A percentile compares a stretch with the other conserved stretches of the same genome.
phyloP scores from a whole-genome alignment of 2,113 vertebrate genomes.

The Phalacrocorax aristotelis region DNA sequence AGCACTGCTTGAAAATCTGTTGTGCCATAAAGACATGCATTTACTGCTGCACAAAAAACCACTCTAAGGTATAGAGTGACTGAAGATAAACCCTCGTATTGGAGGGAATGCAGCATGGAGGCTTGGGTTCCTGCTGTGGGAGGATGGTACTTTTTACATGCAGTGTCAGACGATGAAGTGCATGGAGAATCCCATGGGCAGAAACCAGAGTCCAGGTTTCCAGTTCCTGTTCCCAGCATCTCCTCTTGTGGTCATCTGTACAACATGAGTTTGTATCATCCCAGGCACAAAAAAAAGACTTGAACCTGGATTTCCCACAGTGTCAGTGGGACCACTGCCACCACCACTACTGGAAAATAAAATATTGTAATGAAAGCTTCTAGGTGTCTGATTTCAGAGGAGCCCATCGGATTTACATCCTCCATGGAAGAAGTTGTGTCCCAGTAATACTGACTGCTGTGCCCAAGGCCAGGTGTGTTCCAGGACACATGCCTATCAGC shows the following conservation, averaged over 20 bases:
- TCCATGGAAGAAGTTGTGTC: background rate
- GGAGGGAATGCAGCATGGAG: background rate
- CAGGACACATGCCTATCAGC: background rate
- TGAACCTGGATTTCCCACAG: background rate
- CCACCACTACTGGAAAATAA: background rate
- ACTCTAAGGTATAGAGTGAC: background rate
- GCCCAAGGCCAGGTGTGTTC: background rate
- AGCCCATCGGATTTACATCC: background rate
- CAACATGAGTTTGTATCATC: background rate
- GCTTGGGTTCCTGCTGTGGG: background rate
- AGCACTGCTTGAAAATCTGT: background rate
- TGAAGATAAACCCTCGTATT: background rate
- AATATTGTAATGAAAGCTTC: background rate
- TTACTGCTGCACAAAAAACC: background rate
- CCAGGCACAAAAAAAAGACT: background rate
- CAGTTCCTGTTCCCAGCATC: background rate
- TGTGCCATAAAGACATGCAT: background rate
- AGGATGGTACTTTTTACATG: background rate
- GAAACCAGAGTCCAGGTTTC: background rate
- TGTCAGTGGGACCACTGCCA: background rate
- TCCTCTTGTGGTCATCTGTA: background rate
- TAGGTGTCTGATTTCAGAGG: background rate
- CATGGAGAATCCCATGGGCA: background rate
- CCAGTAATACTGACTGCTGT: background rate
- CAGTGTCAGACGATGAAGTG: background rate